A percentile compares a stretch with the other conserved stretches of the same genome.
These are phyloP conservation scores for Erinaceus europaeus DNA, from an alignment of 2,113 vertebrate genomes.

Conservation along the genomic window DNA sequence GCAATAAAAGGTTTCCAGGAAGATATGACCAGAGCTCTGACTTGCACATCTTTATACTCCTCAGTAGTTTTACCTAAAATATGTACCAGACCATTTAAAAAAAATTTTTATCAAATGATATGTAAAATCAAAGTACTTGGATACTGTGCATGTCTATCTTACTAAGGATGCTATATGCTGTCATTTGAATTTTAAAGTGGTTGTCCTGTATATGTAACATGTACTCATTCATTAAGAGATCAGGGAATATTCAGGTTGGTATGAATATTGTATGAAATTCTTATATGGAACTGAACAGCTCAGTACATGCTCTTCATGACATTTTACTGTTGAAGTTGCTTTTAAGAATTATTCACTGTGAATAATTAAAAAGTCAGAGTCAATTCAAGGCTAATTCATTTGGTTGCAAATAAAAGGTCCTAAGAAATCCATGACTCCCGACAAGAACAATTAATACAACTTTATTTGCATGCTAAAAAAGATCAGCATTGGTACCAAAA, in stretches of 20 bases:
- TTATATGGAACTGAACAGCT: neutral
- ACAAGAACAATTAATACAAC: slow-evolving; percentile 29
- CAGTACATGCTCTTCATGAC: neutral
- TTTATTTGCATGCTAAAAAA: slow-evolving; percentile 50
- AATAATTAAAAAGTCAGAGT: slow-evolving; percentile 68
- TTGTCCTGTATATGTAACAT: slow-evolving; percentile 15
- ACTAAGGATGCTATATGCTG: neutral
- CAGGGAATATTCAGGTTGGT: slow-evolving; percentile 46
- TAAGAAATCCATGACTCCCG: slow-evolving; percentile 40
- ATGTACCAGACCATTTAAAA: too few species aligned
- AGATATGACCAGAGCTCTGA: too few species aligned
- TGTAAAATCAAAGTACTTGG: neutral
- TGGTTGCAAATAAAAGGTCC: slow-evolving; percentile 26
- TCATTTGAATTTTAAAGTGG: slow-evolving; percentile 1
- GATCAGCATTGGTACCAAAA: neutral
- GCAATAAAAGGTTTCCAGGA: too few species aligned
- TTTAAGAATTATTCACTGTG: slow-evolving; percentile 55
- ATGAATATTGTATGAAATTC: slow-evolving; percentile 56
- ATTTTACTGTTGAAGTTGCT: slow-evolving; percentile 44
- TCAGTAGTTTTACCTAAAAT: too few species aligned
- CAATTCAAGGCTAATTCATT: slow-evolving; percentile 47
- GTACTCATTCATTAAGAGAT: slow-evolving; percentile 24
- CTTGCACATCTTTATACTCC: too few species aligned
- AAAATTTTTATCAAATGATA: neutral
- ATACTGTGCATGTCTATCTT: neutral